A percentile compares a stretch with the other conserved stretches of the same genome.
These are phyloP conservation scores for Ursus arctos DNA, from an alignment of 2,113 vertebrate genomes.

Conservation along the genomic window DNA sequence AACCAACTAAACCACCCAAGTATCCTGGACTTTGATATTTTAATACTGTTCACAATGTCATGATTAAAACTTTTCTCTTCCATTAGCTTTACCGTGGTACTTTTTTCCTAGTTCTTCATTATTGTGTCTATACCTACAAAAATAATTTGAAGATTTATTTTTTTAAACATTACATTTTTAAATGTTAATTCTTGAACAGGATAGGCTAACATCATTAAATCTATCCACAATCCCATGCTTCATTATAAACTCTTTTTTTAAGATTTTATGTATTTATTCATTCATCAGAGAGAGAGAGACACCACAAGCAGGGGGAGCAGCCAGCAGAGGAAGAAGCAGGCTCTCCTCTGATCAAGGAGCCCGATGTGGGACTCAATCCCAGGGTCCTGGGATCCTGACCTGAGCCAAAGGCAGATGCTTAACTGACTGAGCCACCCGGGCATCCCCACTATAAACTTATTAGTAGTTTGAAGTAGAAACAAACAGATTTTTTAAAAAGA, in stretches of 20 bases:
- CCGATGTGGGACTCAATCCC: no score
- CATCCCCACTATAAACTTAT: neutral
- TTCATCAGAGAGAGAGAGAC: no score
- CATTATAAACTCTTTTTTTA: neutral
- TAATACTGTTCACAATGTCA: neutral
- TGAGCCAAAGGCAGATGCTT: no score
- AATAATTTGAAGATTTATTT: neutral
- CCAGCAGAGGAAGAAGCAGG: no score
- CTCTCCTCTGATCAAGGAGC: no score
- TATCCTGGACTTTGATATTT: neutral
- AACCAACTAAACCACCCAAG: neutral
- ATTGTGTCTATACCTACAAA: neutral
- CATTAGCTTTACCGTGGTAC: neutral
- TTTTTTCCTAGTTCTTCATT: constrained; percentile 26
- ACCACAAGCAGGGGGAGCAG: no score
- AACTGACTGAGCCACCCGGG: no score
- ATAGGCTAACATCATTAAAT: constrained; percentile 14
- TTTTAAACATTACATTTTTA: neutral
- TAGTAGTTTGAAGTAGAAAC: constrained; percentile 27
- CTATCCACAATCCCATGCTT: neutral
- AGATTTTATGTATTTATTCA: no score
- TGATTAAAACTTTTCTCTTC: neutral
- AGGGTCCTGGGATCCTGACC: no score
- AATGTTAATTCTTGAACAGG: neutral
- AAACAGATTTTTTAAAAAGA: constrained; percentile 32